Percentiles rank a stretch among this genome's conserved stretches.
These are phyloP conservation scores for Macrosoma leucophasiata DNA, from an alignment of 2,888 invertebrate genomes.

Conservation along the genomic window DNA sequence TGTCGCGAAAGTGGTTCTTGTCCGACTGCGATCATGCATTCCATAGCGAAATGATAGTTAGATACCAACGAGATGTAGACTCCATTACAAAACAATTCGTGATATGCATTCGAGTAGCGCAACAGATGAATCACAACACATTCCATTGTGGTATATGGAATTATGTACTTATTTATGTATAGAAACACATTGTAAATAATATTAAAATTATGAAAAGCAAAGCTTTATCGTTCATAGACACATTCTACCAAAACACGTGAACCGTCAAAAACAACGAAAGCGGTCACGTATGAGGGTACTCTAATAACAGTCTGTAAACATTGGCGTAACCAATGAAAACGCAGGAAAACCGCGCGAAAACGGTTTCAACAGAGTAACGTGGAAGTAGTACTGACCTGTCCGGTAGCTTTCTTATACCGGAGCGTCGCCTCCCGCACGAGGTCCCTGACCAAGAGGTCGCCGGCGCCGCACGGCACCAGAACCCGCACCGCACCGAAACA, in stretches of 20 bases:
- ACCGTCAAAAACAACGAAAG: no score
- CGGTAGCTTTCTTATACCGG: constrained; percentile 96
- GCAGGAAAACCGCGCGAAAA: constrained; percentile 48
- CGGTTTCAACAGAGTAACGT: constrained; percentile 5
- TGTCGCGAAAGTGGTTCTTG: constrained; percentile 61
- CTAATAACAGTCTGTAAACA: constrained; percentile 21
- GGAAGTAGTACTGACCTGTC: constrained; percentile 83
- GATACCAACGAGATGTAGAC: constrained; percentile 45
- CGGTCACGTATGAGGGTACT: no score
- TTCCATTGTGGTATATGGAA: constrained; percentile 4
- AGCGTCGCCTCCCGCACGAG: constrained; percentile 93
- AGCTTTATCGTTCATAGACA: no score
- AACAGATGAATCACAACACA: constrained; percentile 1
- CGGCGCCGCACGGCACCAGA: constrained; percentile 96
- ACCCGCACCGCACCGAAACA: constrained; percentile 96
- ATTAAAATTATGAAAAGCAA: no score
- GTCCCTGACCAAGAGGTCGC: constrained; percentile 93
- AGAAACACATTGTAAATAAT: no score
- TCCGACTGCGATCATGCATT: constrained; percentile 38
- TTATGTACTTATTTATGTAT: no score
- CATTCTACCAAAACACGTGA: no score
- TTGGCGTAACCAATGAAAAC: constrained; percentile 36
- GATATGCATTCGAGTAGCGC: constrained; percentile 4
- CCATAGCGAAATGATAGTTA: constrained; percentile 54
- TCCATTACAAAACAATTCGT: constrained; percentile 24